Conservation (phyloP, 2,113 vertebrate genomes). For the Zootoca vivipara region DNA sequence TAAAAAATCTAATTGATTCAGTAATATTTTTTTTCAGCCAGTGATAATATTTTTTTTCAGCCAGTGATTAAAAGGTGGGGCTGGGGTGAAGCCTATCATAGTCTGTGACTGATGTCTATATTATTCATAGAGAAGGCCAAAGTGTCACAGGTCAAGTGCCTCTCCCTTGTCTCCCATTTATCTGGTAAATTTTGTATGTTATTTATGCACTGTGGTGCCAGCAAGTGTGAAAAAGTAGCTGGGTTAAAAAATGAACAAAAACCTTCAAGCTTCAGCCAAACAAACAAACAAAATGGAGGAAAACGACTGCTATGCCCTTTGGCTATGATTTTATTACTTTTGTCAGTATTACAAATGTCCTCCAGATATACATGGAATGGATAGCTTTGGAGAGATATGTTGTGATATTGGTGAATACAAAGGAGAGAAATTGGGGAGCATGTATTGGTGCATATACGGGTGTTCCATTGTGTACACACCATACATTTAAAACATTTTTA, state of each 20-base stretch:
- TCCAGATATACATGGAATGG: too few species aligned
- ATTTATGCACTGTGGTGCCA: background rate
- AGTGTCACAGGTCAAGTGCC: background rate
- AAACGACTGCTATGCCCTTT: background rate
- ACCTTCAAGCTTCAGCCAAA: background rate
- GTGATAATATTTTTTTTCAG: background rate
- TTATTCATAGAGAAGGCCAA: background rate
- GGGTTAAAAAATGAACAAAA: background rate
- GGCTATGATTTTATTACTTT: too few species aligned
- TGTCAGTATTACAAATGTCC: too few species aligned
- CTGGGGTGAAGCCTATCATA: background rate
- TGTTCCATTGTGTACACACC: too few species aligned
- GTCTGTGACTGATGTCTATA: background rate
- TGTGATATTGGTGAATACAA: too few species aligned
- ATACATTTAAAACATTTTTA: too few species aligned
- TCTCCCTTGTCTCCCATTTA: too few species aligned
- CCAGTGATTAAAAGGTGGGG: background rate
- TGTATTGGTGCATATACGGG: too few species aligned
- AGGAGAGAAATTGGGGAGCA: too few species aligned
- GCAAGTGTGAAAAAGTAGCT: background rate
- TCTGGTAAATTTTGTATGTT: background rate
- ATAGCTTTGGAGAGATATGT: too few species aligned
- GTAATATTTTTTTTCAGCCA: background rate
- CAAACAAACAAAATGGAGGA: background rate
- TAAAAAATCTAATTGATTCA: background rate